Evolutionary conservation across 1,140 invertebrate genomes (phyloP).

Genomic region (Papilio glaucus): DNA sequence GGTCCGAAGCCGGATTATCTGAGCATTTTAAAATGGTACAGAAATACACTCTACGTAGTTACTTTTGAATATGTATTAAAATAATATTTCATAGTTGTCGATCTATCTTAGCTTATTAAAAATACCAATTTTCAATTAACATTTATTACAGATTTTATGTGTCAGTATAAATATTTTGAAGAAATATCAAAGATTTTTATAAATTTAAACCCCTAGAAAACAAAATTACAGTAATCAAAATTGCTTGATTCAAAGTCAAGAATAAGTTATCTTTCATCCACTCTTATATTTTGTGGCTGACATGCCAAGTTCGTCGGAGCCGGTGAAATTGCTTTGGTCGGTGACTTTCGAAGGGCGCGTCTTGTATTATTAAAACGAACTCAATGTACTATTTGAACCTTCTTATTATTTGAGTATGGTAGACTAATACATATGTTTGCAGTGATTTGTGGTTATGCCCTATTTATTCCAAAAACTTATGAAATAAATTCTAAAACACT

Average conservation of each 20-base stretch:
- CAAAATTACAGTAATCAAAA: constrained; percentile 15
- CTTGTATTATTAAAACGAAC: constrained; percentile 48
- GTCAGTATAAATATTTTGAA: constrained; percentile 9
- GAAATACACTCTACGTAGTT: too few species aligned
- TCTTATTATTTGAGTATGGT: not conserved
- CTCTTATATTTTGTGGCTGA: constrained; percentile 60
- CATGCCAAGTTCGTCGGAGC: constrained; percentile 61
- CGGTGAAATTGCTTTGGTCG: constrained; percentile 69
- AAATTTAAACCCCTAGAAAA: not conserved
- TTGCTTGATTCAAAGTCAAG: constrained; percentile 25
- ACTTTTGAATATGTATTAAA: too few species aligned
- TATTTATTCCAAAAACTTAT: constrained; percentile 4
- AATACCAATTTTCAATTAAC: not conserved
- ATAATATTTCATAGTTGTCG: too few species aligned
- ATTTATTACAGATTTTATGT: not conserved
- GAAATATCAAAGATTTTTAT: not conserved
- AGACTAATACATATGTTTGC: constrained; percentile 23
- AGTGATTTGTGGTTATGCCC: not conserved
- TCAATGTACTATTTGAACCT: constrained; percentile 6
- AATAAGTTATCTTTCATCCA: constrained; percentile 54
- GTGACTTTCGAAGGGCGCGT: constrained; percentile 56
- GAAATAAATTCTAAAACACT: not conserved
- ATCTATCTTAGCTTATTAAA: too few species aligned
- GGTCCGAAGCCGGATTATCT: too few species aligned
- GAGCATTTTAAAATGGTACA: too few species aligned